Conservation (phyloP, 2,797 vertebrate species). For the Liparis tanakae region DNA sequence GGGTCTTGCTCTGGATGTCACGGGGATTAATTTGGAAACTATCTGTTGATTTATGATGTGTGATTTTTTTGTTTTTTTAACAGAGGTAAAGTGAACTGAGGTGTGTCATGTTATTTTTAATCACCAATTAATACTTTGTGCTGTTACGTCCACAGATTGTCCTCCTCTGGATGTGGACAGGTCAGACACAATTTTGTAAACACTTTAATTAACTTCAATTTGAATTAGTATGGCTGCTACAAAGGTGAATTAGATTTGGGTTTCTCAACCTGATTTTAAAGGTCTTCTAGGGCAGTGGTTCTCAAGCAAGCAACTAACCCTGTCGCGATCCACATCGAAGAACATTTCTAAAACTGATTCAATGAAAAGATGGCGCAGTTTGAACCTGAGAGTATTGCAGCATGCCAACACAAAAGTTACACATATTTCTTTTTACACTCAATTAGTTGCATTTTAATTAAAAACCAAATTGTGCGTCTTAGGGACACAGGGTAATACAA, state of each 20-base stretch:
- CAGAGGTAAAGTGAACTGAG: slow-evolving; percentile 48
- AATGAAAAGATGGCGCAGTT: no score
- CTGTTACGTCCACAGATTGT: slow-evolving; percentile 47
- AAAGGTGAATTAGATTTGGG: neutral
- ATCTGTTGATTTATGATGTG: slow-evolving; percentile 65
- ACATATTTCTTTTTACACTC: no score
- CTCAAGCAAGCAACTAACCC: no score
- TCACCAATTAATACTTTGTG: slow-evolving; percentile 47
- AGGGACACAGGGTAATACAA: no score
- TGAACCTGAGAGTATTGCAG: no score
- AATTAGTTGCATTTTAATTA: no score
- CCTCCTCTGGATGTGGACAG: slow-evolving; percentile 22
- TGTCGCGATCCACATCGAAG: no score
- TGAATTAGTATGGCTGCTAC: neutral
- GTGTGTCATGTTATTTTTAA: slow-evolving; percentile 54
- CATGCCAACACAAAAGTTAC: no score
- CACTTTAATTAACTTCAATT: slow-evolving; percentile 9
- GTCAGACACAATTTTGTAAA: slow-evolving; percentile 1
- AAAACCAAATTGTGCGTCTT: no score
- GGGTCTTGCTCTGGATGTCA: slow-evolving; percentile 67
- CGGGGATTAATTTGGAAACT: slow-evolving; percentile 70
- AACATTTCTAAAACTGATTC: no score
- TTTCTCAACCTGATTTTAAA: neutral
- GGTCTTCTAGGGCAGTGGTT: neutral
- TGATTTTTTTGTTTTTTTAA: slow-evolving; percentile 31